phyloP scores from a whole-genome alignment of 2,888 invertebrate genomes.

The Stenchaetothrips biformis region DNA sequence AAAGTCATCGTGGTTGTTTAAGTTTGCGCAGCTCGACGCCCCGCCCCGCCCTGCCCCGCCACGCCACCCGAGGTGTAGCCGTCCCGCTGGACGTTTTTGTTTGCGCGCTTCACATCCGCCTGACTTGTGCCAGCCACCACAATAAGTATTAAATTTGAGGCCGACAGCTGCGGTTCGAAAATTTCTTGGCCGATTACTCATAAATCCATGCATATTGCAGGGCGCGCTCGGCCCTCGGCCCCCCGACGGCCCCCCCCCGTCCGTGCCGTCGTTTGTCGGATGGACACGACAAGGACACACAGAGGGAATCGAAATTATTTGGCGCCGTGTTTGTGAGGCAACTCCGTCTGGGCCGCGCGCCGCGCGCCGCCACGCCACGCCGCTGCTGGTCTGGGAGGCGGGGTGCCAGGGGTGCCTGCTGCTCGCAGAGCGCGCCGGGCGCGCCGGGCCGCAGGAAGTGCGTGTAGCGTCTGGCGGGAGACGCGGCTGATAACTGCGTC shows the following conservation, averaged over 20 bases:
- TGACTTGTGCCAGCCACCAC: background rate
- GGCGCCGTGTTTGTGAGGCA: background rate
- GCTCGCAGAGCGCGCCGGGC: too few species aligned
- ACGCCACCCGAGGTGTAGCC: background rate
- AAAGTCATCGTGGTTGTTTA: too few species aligned
- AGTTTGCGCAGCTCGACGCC: background rate
- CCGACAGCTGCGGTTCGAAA: background rate
- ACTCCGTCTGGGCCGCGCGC: background rate
- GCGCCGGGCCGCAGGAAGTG: too few species aligned
- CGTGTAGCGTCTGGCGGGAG: background rate
- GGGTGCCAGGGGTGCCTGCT: too few species aligned
- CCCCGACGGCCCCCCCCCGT: background rate
- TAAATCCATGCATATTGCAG: constrained; percentile 23
- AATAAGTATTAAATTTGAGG: background rate
- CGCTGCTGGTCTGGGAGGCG: too few species aligned
- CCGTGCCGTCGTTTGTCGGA: background rate
- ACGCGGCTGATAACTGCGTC: background rate
- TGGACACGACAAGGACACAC: background rate
- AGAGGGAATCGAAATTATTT: background rate
- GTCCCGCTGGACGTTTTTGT: background rate
- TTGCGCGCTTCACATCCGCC: background rate
- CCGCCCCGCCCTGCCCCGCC: background rate
- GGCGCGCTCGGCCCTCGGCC: too few species aligned
- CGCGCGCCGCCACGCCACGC: background rate
- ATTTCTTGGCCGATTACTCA: background rate